Base-by-base conservation (phyloP, 2,888 invertebrate genomes). In the Hipparchia sbordonii region DNA sequence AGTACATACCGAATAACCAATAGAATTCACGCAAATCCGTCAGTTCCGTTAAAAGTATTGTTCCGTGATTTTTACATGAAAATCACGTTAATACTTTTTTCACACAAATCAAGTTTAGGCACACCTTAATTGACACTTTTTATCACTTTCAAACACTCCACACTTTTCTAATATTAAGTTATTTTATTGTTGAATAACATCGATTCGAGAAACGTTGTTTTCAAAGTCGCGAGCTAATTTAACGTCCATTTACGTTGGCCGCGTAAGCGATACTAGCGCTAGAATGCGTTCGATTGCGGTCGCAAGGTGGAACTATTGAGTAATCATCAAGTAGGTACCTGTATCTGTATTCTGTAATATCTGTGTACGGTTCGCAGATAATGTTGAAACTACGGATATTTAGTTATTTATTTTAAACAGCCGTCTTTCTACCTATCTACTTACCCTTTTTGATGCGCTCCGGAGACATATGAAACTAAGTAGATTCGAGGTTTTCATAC, bases 11-110 rank as follows among this genome's bases (percentile, higher is more conserved):
- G 79, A 87, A 85, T 86, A 86, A 82, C 84, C 82, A 86, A 87
- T 87, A 79, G 80, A 87, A 87, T 82, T 83, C 81, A 83, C 61
- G 71, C 79, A 84, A 89, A 89, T 89, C 89, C 88, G 85, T 65
- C 83, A 81, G 89, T 89, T 89, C 89, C 89, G 89, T 87, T 87
- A 85, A 83, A 83, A 86, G 86, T 89, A 88, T 92, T 87, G 54
- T 84, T 85, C 82, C 84, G 88, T 81, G 87, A 89, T 92, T 92
- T 89, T 83, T 81, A 78, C 81, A 79, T 76, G 80, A 88, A 90
- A 92, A 92, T 80, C 89, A 84, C 89, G 84, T 79, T 78, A 90
- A 89, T 90, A 88, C 87, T 77, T 63, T 52, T 75, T 76, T 81
- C 67, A 67, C 79, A 82, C 85, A 85, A 79, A 79, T 71, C 76